These are phyloP conservation scores for Peromyscus leucopus DNA, from an alignment of 2,113 vertebrate species.

Conservation along the genomic window DNA sequence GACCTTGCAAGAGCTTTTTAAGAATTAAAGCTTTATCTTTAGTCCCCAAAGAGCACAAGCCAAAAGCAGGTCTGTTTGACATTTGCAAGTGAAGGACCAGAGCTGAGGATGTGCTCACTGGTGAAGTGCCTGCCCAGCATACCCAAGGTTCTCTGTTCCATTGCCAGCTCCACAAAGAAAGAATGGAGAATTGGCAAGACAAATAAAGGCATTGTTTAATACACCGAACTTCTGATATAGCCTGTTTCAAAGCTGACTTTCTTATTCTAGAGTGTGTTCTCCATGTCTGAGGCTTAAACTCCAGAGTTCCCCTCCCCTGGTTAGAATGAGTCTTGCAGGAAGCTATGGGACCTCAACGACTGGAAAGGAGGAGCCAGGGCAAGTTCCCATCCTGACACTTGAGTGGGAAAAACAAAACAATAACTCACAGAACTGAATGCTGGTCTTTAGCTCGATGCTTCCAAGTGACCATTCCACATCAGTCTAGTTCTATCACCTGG, in stretches of 20 bases:
- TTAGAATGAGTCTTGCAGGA: not conserved
- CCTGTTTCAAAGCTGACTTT: not conserved
- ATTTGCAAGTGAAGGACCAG: not conserved
- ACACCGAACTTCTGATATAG: not conserved
- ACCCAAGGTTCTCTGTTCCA: too few species aligned
- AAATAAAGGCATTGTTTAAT: not conserved
- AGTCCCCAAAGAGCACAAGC: not conserved
- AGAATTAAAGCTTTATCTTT: constrained; percentile 57
- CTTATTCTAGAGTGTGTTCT: not conserved
- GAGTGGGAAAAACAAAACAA: not conserved
- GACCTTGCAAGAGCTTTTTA: not conserved
- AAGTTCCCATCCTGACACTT: not conserved
- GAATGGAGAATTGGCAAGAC: not conserved
- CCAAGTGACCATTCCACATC: not conserved
- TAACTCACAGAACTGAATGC: not conserved
- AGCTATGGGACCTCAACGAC: not conserved
- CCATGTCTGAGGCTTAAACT: not conserved
- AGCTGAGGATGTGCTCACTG: not conserved
- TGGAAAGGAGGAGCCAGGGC: not conserved
- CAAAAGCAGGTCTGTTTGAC: not conserved
- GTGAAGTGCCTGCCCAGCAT: not conserved
- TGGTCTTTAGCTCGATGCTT: not conserved
- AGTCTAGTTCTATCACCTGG: not conserved
- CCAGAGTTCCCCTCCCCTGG: not conserved
- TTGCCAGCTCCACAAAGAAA: not conserved